phyloP scores from a whole-genome alignment of 2,113 vertebrate species.

The Poeciliopsis occidentalis region DNA sequence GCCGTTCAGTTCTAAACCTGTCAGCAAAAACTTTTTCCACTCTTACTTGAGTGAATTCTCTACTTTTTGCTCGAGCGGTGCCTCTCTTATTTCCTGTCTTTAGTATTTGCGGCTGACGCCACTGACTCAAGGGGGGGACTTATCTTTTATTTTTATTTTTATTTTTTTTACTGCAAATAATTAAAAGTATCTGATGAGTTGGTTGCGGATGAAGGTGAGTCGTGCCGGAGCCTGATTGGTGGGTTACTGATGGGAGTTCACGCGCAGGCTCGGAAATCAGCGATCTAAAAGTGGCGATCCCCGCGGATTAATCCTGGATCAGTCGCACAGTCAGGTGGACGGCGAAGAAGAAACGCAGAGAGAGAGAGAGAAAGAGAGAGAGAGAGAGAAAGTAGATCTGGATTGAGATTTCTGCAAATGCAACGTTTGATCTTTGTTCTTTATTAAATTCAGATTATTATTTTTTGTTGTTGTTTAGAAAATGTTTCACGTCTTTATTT shows the following conservation, averaged over 20 bases:
- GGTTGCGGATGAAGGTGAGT: background rate
- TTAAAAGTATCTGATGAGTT: background rate
- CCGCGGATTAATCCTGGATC: conserved; percentile 68
- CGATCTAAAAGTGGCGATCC: conserved; percentile 67
- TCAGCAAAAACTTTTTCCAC: too few relatives aligned
- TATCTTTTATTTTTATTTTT: too few relatives aligned
- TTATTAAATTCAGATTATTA: too few relatives aligned
- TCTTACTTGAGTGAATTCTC: too few relatives aligned
- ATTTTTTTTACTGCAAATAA: background rate
- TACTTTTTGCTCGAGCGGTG: too few relatives aligned
- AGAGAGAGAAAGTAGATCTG: background rate
- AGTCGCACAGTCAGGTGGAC: conserved; percentile 48
- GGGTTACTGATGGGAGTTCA: conserved; percentile 35
- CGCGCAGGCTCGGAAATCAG: conserved; percentile 54
- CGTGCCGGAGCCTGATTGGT: conserved; percentile 20
- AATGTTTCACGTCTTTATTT: background rate
- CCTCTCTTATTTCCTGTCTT: background rate
- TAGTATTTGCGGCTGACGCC: background rate
- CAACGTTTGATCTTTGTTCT: too few relatives aligned
- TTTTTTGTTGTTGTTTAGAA: too few relatives aligned
- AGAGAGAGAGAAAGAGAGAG: background rate
- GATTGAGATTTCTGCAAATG: background rate
- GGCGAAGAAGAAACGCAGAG: background rate
- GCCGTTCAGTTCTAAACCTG: too few relatives aligned
- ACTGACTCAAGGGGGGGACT: background rate